Base-by-base conservation (phyloP, 64 coral and sea anemone species). In the Montipora capricornis region DNA sequence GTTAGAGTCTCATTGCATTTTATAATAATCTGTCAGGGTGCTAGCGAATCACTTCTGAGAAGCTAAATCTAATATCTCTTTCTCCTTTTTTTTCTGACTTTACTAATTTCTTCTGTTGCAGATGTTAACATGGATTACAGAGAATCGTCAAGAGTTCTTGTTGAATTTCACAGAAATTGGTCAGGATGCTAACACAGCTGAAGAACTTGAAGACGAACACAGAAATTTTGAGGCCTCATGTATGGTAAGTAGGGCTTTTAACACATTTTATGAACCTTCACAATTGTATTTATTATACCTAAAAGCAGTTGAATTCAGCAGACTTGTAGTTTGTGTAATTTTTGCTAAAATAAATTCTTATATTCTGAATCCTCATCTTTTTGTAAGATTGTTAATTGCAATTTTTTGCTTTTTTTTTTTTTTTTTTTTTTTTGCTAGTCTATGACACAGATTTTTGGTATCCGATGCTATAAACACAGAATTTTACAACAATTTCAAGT, bases 91-190 rank as follows among this genome's bases (percentile, higher is more conserved):
- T 44, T 4, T 17, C 75, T 89, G 73, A 71, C 76, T 37, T 37
- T 37, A 37, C 37, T 37, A 89, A 88, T 70, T 80, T 95, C 49
- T 76, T 67, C 80, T 93, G 49, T 57, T 57, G 53, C 86, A 99
- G 98, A 99, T 99, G 98, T 79, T 96, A 68, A 62, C 92, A 80
- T 99, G 98, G 98, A 94, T 99, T 49, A 95, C 91, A 55, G 98
- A 99, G 53, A 99, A 96, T 91, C 78, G 92, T 61, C 92, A 96
- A 53, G 98, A 99, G 44, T 94, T 99, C 92, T 84, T 99, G 78
- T 84, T 96, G 84, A 99, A 96, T 89, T 99, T 94, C 77, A 89
- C 95, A 6, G 98, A 99, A 90, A 96, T 99, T 78, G 98, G 98
- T 55, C 90, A 94, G 84, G 98, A 99, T 80, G 93, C 81, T 24